phyloP scores from a whole-genome alignment of 2,797 vertebrate species.

The Danionella dracula region DNA sequence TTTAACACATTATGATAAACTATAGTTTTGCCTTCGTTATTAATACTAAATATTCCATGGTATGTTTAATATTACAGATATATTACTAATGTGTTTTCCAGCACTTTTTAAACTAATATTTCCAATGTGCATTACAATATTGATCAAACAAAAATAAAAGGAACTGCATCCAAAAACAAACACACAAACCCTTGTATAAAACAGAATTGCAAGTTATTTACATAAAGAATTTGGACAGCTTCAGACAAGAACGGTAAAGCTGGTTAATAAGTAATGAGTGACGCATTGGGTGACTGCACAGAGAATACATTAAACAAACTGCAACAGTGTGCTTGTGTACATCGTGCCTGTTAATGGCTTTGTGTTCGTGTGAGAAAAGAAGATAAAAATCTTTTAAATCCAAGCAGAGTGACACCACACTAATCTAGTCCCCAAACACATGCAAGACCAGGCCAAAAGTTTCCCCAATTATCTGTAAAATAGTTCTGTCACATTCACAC shows the following conservation, averaged over 20 bases:
- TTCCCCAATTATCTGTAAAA: no score
- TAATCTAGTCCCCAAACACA: constrained; percentile 94
- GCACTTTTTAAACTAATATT: no score
- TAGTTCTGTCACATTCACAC: constrained; percentile 8
- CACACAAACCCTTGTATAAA: background rate
- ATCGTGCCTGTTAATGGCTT: background rate
- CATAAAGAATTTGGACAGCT: background rate
- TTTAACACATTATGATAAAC: no score
- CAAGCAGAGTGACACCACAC: constrained; percentile 91
- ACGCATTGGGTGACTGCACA: constrained; percentile 21
- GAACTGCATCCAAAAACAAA: background rate
- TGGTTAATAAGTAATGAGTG: constrained; percentile 26
- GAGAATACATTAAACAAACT: constrained; percentile 6
- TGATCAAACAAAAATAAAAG: background rate
- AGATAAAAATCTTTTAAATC: constrained; percentile 90
- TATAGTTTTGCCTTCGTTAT: no score
- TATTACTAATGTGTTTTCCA: no score
- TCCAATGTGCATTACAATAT: no score
- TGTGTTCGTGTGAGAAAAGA: constrained; percentile 15
- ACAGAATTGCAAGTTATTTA: constrained; percentile 12
- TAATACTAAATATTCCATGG: no score
- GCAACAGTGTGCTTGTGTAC: background rate
- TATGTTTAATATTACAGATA: no score
- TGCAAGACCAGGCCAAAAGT: constrained; percentile 85
- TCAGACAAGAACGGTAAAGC: background rate